phyloP scores from a whole-genome alignment of 2,797 vertebrate genomes.

The Emys orbicularis region DNA sequence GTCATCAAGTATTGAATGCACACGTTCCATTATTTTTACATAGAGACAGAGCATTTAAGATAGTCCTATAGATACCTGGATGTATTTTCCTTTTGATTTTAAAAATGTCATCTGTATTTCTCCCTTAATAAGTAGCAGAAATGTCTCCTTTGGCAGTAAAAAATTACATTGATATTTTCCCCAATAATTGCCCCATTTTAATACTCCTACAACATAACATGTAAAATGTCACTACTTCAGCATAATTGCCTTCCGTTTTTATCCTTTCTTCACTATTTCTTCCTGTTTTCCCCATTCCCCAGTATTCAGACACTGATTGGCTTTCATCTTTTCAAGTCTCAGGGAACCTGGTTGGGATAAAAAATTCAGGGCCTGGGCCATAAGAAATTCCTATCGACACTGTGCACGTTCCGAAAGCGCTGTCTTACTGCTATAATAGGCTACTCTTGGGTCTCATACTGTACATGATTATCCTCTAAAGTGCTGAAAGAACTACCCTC shows the following conservation, averaged over 20 bases:
- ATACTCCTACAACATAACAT: neutral
- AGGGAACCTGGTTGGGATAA: neutral
- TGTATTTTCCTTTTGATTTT: neutral
- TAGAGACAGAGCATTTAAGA: slow-evolving; percentile 7
- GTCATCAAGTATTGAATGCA: neutral
- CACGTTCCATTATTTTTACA: neutral
- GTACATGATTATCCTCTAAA: neutral
- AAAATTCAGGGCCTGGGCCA: neutral
- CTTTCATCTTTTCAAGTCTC: neutral
- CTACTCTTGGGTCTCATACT: neutral
- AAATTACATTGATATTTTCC: neutral
- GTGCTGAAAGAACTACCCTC: neutral
- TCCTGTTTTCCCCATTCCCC: neutral
- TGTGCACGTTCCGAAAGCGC: neutral
- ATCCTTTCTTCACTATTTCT: neutral
- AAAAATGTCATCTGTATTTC: neutral
- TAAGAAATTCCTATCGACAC: neutral
- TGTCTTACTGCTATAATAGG: neutral
- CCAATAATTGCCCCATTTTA: neutral
- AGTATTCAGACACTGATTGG: neutral
- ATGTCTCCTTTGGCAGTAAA: slow-evolving; percentile 1
- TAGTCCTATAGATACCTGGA: neutral
- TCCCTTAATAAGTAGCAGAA: neutral
- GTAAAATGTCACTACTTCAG: neutral
- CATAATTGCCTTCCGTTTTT: neutral